Evolutionary conservation across 23 tunicate genomes (phyloP), one percentile per base, ranked within the genome.

Genomic region (Ascidia mentula): DNA sequence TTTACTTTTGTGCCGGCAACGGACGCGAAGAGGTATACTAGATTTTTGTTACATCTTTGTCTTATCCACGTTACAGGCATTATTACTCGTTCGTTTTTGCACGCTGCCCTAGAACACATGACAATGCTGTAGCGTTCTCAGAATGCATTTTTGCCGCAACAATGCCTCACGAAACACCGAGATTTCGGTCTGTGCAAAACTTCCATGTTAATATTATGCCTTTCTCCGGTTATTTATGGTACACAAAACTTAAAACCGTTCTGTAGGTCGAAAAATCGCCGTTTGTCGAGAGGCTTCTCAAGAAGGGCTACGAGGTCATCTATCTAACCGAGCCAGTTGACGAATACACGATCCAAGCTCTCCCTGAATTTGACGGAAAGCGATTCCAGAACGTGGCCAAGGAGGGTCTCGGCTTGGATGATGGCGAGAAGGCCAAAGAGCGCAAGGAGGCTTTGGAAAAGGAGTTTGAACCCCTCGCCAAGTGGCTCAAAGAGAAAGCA

Each of bases 281-380:
- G 20, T 96, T 96, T 60, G 88, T 88, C 31, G 99, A 96, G 72
- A 84, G 97, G 30, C 78, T 96, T 20, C 42, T 91, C 74, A 96
- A 96, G 72, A 91, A 91, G 69, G 99, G 99, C 13, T 96, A 91
- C 72, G 99, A 96, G 73, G 89, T 96, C 46, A 0, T 96, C 34
- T 96, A 96, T 69, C 82, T 96, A 6, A 84, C 89, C 31, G 99
- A 96, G 74, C 93, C 99, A 0, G 97, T 96, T 18, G 99, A 96
- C 77, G 99, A 96, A 74, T 96, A 96, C 97, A 91, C 97, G 70
- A 84, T 96, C 73, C 99, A 96, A 84, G 97, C 93, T 38, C 88
- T 96, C 34, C 97, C 97, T 22, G 99, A 96, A 78, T 96, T 96
- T 65, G 99, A 96, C 61, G 99, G 99, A 18, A 96, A 96, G 65